phyloP scores from a whole-genome alignment of 1,140 invertebrate genomes.

The Aphaenogaster ashmeadi region DNA sequence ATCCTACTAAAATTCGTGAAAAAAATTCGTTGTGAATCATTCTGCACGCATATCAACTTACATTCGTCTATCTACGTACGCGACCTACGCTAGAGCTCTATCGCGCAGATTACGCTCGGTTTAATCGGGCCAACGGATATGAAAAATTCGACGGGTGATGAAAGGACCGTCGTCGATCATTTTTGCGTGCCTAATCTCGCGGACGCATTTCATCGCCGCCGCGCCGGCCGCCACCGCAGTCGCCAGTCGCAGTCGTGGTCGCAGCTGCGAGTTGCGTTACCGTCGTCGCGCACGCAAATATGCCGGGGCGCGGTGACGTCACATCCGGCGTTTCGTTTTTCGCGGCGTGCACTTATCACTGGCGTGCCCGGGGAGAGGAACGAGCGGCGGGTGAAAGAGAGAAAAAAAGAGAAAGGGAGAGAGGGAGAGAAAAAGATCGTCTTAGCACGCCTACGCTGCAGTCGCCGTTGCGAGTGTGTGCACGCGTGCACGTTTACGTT shows the following conservation, averaged over 20 bases:
- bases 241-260: slow-evolving; percentile 14
- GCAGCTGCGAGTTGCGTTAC: slow-evolving; percentile 64
- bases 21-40: not conserved
- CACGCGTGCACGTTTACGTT: slow-evolving; percentile 7
- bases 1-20: not conserved
- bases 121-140: not conserved
- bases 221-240: slow-evolving; percentile 25
- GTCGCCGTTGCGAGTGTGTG: not conserved
- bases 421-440: slow-evolving; percentile 3
- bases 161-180: slow-evolving; percentile 34
- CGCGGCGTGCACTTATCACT: slow-evolving; percentile 76
- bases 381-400: not conserved
- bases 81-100: slow-evolving; percentile 25
- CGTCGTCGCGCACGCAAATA: slow-evolving; percentile 71
- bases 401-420: not conserved
- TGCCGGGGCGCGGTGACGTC: slow-evolving; percentile 76
- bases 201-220: slow-evolving; percentile 35
- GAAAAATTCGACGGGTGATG: slow-evolving; percentile 28
- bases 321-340: slow-evolving; percentile 83
- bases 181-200: slow-evolving; percentile 54
- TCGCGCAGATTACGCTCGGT: slow-evolving; percentile 2
- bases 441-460: slow-evolving; percentile 66
- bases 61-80: not conserved
- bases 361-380: slow-evolving; percentile 26
- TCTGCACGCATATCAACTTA: not conserved